These are phyloP conservation scores for Pteropus rufus DNA, from an alignment of 2,797 vertebrate species.

Conservation along the genomic window DNA sequence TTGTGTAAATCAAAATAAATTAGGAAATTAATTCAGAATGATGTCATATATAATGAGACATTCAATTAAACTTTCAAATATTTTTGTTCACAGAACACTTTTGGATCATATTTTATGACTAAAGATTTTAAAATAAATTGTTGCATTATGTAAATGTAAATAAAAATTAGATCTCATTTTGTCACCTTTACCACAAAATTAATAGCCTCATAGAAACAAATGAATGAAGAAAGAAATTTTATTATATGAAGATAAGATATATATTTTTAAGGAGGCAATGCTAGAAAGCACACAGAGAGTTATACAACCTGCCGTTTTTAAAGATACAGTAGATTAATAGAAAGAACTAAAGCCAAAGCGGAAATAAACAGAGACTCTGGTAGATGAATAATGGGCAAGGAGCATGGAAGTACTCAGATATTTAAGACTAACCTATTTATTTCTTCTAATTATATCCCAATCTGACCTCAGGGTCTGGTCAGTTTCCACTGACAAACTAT, in stretches of 20 bases:
- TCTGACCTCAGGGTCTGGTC: constrained; percentile 22
- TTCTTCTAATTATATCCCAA: constrained; percentile 16
- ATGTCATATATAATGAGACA: not conserved
- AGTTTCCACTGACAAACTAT: not conserved
- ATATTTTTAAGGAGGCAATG: not conserved
- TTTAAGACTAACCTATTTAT: constrained; percentile 36
- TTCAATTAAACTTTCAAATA: not conserved
- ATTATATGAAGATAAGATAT: not conserved
- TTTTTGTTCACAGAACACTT: not conserved
- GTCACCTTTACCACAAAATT: not conserved
- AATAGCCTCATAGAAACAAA: not conserved
- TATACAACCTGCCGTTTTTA: not conserved
- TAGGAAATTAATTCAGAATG: constrained; percentile 6
- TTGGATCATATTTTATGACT: not conserved
- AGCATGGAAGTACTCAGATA: not conserved
- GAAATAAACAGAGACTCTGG: not conserved
- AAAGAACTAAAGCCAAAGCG: not conserved
- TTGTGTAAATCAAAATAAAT: constrained; percentile 32
- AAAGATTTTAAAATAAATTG: not conserved
- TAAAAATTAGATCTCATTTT: not conserved
- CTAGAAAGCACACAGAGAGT: not conserved
- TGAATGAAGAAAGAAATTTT: not conserved
- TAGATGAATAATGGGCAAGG: not conserved
- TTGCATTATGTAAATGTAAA: not conserved
- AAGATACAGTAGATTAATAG: not conserved